Evolutionary conservation across 2,888 invertebrate genomes (phyloP).

Genomic region (Emmelina monodactyla): DNA sequence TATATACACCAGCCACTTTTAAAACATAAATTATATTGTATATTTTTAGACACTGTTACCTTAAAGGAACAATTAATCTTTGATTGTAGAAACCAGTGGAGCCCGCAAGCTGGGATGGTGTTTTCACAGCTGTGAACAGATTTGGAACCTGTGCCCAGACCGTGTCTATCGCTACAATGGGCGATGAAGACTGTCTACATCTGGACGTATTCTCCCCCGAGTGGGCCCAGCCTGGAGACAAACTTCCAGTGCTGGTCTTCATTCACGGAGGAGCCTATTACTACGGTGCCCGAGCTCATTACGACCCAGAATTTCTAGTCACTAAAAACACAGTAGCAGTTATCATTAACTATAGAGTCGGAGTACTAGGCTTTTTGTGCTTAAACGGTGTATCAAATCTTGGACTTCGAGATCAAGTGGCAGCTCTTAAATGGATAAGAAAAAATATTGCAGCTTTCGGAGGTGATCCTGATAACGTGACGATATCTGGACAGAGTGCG

Average conservation of each 20-base stretch:
- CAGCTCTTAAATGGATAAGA: conserved; percentile 47
- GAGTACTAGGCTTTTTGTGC: conserved; percentile 47
- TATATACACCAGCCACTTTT: no score
- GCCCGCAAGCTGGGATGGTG: conserved; percentile 33
- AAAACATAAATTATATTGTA: no score
- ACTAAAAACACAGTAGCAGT: conserved; percentile 37
- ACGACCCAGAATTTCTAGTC: conserved; percentile 49
- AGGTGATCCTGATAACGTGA: conserved; percentile 53
- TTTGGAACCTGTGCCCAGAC: conserved; percentile 36
- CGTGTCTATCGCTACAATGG: conserved; percentile 26
- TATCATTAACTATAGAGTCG: conserved; percentile 44
- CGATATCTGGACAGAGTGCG: conserved; percentile 49
- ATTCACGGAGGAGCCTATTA: conserved; percentile 53
- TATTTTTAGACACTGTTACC: no score
- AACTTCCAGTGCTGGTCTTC: conserved; percentile 43
- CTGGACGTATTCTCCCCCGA: conserved; percentile 44
- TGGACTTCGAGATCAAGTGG: conserved; percentile 48
- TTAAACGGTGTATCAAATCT: conserved; percentile 41
- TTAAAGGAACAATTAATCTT: no score
- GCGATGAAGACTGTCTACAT: conserved; percentile 41
- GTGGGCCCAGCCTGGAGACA: conserved; percentile 15
- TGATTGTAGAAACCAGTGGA: conserved; percentile 33
- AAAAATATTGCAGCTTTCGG: conserved; percentile 45
- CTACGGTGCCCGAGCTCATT: conserved; percentile 46
- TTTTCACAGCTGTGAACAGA: conserved; percentile 30